phyloP scores from a whole-genome alignment of 2,113 vertebrate species.

The Saiga tatarica region DNA sequence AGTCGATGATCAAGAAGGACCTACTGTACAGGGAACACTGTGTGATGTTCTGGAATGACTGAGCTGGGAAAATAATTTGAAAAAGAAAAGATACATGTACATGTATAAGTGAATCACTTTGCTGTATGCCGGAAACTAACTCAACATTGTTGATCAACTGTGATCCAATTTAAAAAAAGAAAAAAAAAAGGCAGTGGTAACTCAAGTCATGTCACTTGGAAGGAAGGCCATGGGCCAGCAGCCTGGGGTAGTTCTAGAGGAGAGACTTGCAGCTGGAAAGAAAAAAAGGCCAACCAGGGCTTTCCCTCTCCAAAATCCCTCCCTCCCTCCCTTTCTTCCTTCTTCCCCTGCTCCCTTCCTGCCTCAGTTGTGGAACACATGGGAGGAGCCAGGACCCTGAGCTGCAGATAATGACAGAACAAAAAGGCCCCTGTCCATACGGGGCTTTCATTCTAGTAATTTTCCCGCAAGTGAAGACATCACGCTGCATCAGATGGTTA shows the following conservation, averaged over 20 bases:
- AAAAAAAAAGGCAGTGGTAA: neutral
- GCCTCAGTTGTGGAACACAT: neutral
- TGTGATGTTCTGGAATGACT: neutral
- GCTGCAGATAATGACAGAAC: neutral
- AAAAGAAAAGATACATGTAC: neutral
- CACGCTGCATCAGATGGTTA: neutral
- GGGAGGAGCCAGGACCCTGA: neutral
- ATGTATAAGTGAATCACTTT: neutral
- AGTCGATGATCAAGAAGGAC: neutral
- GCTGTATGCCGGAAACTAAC: neutral
- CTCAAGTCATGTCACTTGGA: neutral
- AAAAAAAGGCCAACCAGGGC: neutral
- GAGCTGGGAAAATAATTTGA: neutral
- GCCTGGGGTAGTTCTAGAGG: neutral
- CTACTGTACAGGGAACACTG: neutral
- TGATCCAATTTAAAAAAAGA: neutral
- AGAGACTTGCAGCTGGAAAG: neutral
- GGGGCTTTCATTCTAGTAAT: neutral
- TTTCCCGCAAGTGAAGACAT: neutral
- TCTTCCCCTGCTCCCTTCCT: neutral
- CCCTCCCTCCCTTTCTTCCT: neutral
- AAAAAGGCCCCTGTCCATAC: neutral
- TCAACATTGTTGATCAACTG: neutral
- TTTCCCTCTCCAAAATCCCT: neutral
- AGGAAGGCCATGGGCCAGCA: neutral